phyloP scores from a whole-genome alignment of 2,888 invertebrate species.

The Phaedon cochleariae region DNA sequence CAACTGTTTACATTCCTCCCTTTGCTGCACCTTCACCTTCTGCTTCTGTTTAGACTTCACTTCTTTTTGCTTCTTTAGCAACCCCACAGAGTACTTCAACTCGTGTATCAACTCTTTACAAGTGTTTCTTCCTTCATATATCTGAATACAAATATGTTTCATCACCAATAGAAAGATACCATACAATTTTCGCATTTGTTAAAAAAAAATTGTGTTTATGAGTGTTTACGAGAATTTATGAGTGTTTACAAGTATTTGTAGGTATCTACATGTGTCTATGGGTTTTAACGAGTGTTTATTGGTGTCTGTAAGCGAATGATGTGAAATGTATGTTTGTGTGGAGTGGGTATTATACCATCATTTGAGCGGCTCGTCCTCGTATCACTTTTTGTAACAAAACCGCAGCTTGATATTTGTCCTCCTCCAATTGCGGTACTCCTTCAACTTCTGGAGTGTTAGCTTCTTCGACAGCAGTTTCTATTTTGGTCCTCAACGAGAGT shows the following conservation, averaged over 20 bases:
- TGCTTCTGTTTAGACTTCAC: conserved; percentile 49
- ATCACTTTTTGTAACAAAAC: conserved; percentile 73
- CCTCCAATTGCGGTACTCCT: conserved; percentile 54
- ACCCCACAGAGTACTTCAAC: conserved; percentile 73
- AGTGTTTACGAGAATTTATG: too few species aligned
- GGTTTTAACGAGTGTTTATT: too few species aligned
- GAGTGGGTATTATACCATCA: conserved; percentile 69
- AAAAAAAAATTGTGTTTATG: too few species aligned
- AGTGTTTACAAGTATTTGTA: too few species aligned
- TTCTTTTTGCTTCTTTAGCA: conserved; percentile 67
- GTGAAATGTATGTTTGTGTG: too few species aligned
- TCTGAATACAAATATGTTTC: too few species aligned
- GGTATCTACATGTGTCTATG: too few species aligned
- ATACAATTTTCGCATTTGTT: too few species aligned
- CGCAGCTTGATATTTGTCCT: conserved; percentile 65
- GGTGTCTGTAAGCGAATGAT: too few species aligned
- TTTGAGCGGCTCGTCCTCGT: conserved; percentile 77
- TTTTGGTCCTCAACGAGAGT: conserved; percentile 47
- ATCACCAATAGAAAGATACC: too few species aligned
- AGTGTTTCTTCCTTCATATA: conserved; percentile 75
- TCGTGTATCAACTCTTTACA: conserved; percentile 77
- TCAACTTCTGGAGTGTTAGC: conserved; percentile 54
- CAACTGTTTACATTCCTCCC: conserved; percentile 50
- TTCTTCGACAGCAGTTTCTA: conserved; percentile 42
- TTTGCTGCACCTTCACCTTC: conserved; percentile 55